A percentile compares a stretch with the other conserved stretches of the same genome.
phyloP scores from a whole-genome alignment of 2,888 invertebrate genomes.

The Homarus gammarus region DNA sequence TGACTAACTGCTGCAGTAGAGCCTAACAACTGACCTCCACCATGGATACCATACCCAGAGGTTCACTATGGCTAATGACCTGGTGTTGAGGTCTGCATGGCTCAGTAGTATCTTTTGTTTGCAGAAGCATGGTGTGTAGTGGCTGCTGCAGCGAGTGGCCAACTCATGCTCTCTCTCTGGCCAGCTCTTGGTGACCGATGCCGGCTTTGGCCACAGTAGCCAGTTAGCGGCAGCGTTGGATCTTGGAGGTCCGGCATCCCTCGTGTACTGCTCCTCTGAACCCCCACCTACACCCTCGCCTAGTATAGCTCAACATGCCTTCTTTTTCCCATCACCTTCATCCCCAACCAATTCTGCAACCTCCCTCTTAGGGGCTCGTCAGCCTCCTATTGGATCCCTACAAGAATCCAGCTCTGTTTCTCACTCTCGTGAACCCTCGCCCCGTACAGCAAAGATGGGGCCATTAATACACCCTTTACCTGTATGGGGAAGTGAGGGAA shows the following conservation, averaged over 20 bases:
- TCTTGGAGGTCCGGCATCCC: slow-evolving; percentile 58
- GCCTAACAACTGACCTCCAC: slow-evolving; percentile 46
- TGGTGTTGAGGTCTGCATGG: slow-evolving; percentile 56
- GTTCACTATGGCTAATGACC: slow-evolving; percentile 23
- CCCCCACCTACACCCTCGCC: slow-evolving; percentile 70
- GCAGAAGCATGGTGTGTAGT: slow-evolving; percentile 75
- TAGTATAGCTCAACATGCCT: slow-evolving; percentile 42
- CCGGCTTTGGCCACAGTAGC: slow-evolving; percentile 64
- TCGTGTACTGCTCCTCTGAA: slow-evolving; percentile 42
- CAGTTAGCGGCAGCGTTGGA: slow-evolving; percentile 68
- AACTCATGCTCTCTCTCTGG: slow-evolving; percentile 72
- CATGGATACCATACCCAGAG: slow-evolving; percentile 34
- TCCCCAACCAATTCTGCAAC: slow-evolving; percentile 50
- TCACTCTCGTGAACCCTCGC: slow-evolving; percentile 48
- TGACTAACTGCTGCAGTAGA: slow-evolving; percentile 59
- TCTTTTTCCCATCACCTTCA: slow-evolving; percentile 64
- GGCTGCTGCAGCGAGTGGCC: slow-evolving; percentile 65
- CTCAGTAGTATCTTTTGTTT: slow-evolving; percentile 71
- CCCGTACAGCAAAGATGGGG: slow-evolving; percentile 40
- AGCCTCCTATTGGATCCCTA: slow-evolving; percentile 30
- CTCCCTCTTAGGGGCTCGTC: slow-evolving; percentile 38
- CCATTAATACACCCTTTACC: slow-evolving; percentile 70
- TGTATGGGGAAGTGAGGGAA: slow-evolving; percentile 49
- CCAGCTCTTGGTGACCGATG: slow-evolving; percentile 73
- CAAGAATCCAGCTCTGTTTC: slow-evolving; percentile 50